These are phyloP conservation scores for Onthophagus sagittarius DNA, from an alignment of 2,888 invertebrate species.

Conservation along the genomic window DNA sequence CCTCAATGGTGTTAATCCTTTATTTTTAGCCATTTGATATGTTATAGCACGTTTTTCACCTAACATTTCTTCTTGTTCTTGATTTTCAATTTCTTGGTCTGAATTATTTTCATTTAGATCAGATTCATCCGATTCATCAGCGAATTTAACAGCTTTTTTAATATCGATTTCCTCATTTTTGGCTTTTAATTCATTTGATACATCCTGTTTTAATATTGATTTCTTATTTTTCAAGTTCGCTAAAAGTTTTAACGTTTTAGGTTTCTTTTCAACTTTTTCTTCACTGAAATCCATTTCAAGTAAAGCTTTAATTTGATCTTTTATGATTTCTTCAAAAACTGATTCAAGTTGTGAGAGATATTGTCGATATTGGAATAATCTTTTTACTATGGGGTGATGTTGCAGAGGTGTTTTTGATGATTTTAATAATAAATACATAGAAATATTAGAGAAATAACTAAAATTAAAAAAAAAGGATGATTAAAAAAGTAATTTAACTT, in stretches of 20 bases:
- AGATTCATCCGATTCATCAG: conserved; percentile 17
- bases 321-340: conserved; percentile 63
- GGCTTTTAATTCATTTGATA: conserved; percentile 23
- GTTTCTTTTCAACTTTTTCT: conserved; percentile 33
- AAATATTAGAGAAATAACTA: conserved; percentile 83
- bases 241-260: conserved; percentile 48
- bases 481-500: conserved; percentile 30
- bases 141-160: conserved; percentile 17
- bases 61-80: conserved; percentile 18
- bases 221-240: conserved; percentile 27
- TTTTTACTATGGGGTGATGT: conserved; percentile 86
- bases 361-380: conserved; percentile 76
- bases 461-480: not conserved
- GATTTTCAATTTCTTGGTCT: conserved; percentile 43
- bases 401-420: conserved; percentile 66
- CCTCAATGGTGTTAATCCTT: conserved; percentile 85
- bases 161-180: conserved; percentile 11
- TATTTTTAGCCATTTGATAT: conserved; percentile 93
- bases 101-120: conserved; percentile 41
- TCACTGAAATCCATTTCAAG: conserved; percentile 37
- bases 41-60: conserved; percentile 78
- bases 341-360: conserved; percentile 70
- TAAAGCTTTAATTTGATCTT: conserved; percentile 64
- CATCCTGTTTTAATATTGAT: conserved; percentile 3
- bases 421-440: conserved; percentile 82